These are phyloP conservation scores for Nipponia nippon DNA, from an alignment of 2,113 vertebrate genomes.

Conservation along the genomic window DNA sequence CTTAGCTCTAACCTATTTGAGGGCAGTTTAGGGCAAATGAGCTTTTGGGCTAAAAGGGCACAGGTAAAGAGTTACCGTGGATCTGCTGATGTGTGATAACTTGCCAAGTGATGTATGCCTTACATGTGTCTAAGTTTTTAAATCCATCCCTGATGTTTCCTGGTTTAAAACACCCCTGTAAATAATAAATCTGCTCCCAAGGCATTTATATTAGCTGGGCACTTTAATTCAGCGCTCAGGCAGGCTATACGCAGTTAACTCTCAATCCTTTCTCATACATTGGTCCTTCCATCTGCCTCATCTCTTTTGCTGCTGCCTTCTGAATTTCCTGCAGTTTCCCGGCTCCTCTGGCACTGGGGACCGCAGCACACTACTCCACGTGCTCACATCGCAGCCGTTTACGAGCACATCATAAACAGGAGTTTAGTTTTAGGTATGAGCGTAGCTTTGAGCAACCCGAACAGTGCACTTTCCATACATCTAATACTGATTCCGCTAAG, in stretches of 20 bases:
- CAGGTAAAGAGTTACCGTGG: neutral
- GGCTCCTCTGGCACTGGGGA: neutral
- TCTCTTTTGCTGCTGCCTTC: neutral
- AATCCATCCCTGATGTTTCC: neutral
- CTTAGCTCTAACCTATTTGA: neutral
- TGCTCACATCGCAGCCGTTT: neutral
- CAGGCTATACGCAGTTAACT: neutral
- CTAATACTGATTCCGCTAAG: neutral
- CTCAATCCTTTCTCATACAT: neutral
- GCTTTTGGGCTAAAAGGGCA: neutral
- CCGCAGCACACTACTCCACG: rapidly evolving
- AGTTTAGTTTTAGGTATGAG: neutral
- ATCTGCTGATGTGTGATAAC: neutral
- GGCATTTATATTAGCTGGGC: neutral
- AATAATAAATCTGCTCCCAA: neutral
- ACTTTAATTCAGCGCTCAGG: neutral
- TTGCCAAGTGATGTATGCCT: neutral
- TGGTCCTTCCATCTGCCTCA: neutral
- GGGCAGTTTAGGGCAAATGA: neutral
- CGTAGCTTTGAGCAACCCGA: neutral
- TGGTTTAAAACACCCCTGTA: neutral
- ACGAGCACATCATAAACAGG: neutral
- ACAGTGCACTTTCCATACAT: rapidly evolving
- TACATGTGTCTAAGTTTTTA: neutral
- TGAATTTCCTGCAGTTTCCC: neutral